Evolutionary conservation across 2,888 invertebrate species (phyloP), one percentile per base, ranked within the genome.

Genomic region (Ganaspis brasiliensis): DNA sequence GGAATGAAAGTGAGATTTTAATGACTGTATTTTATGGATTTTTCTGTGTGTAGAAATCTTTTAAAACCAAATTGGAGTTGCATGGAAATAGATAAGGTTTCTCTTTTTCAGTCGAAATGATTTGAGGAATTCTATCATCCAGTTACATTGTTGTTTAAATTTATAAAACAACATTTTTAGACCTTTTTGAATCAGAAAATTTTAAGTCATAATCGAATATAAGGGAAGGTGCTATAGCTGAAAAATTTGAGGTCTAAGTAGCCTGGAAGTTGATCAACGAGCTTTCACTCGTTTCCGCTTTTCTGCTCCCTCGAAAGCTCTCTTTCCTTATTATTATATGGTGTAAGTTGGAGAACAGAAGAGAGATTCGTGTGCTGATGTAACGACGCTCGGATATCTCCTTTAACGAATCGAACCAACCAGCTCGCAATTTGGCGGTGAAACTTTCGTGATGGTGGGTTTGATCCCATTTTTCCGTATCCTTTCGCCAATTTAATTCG

Each of bases 401-500:
- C 26, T 57, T 57, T 57, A 57, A 57, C 57, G 57, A 57, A 57
- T 31, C 31, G 57, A 57, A 57, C 19, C 37, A 40, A 21, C 14
- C 63, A 21, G n/a, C 26, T 37, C 40, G 40, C 21, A 63, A 63
- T 63, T 63, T 63, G 55, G 63, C 37, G 40, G 63, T 63, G 63
- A 63, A 63, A 63, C 63, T 63, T 63, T 63, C 37, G 6, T 63
- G 63, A 63, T 63, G 40, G 63, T 63, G 35, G 40, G 63, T 63
- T 63, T 63, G 63, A 63, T 63, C 63, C 63, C 63, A 40, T 63
- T 63, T 61, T 63, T 63, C 63, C 63, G 37, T 63, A 63, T 40
- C 63, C 63, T 63, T 63, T 63, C 63, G 63, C 63, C 63, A 63
- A 63, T 40, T 40, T 63, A 63, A 63, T 63, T 40, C 63, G 19